Conservation (phyloP, 2,113 vertebrate genomes). For the Lasiurus borealis region DNA sequence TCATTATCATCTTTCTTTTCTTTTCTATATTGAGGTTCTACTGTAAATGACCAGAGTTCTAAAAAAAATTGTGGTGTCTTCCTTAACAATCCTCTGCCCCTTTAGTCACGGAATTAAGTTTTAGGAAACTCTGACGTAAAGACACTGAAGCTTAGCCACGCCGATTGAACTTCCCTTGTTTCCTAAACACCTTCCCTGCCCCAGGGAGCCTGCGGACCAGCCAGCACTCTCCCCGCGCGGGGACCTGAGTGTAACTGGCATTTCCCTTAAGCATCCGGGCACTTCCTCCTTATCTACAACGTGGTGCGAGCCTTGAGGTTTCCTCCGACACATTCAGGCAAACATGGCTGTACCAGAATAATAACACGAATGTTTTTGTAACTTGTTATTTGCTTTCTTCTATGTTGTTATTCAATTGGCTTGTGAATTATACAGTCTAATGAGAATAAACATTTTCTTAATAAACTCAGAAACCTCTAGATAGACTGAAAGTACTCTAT, state of each 20-base stretch:
- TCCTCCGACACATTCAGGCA: conserved; percentile 58
- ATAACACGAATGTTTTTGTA: conserved; percentile 65
- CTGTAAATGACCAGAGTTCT: not conserved
- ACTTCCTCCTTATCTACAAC: conserved; percentile 64
- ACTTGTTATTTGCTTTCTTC: conserved; percentile 63
- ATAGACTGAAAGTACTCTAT: conserved; percentile 52
- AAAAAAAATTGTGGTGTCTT: not conserved
- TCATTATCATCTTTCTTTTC: not conserved
- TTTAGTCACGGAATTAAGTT: not conserved
- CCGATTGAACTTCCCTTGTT: not conserved
- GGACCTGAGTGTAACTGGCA: not conserved
- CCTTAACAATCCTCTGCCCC: conserved; percentile 17
- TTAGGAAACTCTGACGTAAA: not conserved
- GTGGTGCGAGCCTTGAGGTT: conserved; percentile 17
- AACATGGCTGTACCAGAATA: conserved; percentile 43
- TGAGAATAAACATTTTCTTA: conserved; percentile 77
- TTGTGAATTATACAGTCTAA: conserved; percentile 74
- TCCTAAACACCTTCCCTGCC: not conserved
- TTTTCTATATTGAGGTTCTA: conserved; percentile 6
- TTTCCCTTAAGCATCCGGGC: not conserved
- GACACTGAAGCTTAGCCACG: not conserved
- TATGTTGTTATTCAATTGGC: conserved; percentile 58
- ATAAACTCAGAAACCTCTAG: conserved; percentile 73
- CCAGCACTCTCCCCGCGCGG: not conserved
- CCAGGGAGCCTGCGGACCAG: not conserved